These are phyloP conservation scores for Magallana nippona DNA, from an alignment of 2,888 invertebrate genomes.

Conservation along the genomic window DNA sequence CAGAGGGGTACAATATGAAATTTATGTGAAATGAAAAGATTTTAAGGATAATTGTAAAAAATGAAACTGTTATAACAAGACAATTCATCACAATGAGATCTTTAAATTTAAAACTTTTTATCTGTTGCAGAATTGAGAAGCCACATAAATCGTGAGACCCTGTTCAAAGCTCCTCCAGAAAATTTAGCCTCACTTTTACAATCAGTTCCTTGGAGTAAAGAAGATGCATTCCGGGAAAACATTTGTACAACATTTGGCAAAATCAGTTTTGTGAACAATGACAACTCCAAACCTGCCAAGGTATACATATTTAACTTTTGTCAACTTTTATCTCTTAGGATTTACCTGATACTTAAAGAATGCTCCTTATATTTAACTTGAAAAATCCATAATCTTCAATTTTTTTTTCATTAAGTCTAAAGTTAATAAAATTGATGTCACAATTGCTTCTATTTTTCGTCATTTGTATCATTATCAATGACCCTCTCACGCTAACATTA, in stretches of 20 bases:
- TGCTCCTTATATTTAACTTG: too few species aligned
- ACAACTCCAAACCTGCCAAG: conserved; percentile 71
- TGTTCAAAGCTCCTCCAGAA: conserved; percentile 53
- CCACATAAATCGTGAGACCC: conserved; percentile 52
- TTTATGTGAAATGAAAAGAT: too few species aligned
- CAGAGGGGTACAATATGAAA: too few species aligned
- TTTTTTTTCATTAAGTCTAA: too few species aligned
- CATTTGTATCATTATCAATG: too few species aligned
- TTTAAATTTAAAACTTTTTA: background rate
- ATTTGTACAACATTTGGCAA: conserved; percentile 66
- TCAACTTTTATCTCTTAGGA: background rate
- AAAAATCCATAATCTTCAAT: too few species aligned
- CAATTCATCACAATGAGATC: background rate
- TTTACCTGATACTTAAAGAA: too few species aligned
- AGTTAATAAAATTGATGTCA: too few species aligned
- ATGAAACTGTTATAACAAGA: background rate
- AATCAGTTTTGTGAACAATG: conserved; percentile 69
- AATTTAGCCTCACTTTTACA: conserved; percentile 59
- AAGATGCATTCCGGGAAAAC: conserved; percentile 47
- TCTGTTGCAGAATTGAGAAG: conserved; percentile 56
- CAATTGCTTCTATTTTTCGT: too few species aligned
- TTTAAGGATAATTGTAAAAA: too few species aligned
- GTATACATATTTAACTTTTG: conserved; percentile 48
- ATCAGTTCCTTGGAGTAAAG: conserved; percentile 57
- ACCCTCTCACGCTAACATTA: too few species aligned